Evolutionary conservation across 2,797 vertebrate genomes (phyloP), one percentile per base, ranked within the genome.

Genomic region (Pipistrellus pipistrellus): DNA sequence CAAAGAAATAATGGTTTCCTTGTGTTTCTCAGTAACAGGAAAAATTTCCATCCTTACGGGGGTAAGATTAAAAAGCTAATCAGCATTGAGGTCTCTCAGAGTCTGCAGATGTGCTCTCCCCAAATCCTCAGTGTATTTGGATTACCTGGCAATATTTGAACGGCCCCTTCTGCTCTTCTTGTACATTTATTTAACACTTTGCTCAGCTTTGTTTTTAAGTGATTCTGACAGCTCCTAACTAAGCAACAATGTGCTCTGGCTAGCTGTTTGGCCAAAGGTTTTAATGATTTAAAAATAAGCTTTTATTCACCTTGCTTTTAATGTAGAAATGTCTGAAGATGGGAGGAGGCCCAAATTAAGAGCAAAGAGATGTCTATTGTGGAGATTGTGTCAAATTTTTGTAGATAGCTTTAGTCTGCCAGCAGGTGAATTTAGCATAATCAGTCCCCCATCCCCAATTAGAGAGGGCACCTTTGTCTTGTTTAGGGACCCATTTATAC

Each of bases 1-100:
- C 96, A 95, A 93, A 96, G 96, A 97, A 96, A 88, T 97, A 97
- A 97, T 97, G 88, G 95, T 91, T 97, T 97, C 97, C 96, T 97
- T 13, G 23, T 97, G 96, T 96, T 96, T 96, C 90, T 97, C 77
- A 91, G 96, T 80, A 96, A 94, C 90, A 95, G 94, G 95, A 93
- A 97, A 96, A 97, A 80, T 95, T 91, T 96, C 92, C 94, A 97
- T 95, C 83, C 90, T 93, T 93, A 68, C 95, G 83, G 76, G 94
- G 96, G 21, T 48, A 96, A 95, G 95, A 97, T 96, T 92, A 97
- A 96, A 96, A 95, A 90, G 88, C 94, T 97, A 92, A 97, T 96
- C 96, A 96, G 94, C 69, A 27, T n/a, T 72, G 88, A 0, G 25
- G 90, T 90, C 71, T 95, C 84, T 53, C 3, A 0, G 71, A 92